These are phyloP conservation scores for Setipinna tenuifilis DNA, from an alignment of 2,797 vertebrate genomes.

Conservation along the genomic window DNA sequence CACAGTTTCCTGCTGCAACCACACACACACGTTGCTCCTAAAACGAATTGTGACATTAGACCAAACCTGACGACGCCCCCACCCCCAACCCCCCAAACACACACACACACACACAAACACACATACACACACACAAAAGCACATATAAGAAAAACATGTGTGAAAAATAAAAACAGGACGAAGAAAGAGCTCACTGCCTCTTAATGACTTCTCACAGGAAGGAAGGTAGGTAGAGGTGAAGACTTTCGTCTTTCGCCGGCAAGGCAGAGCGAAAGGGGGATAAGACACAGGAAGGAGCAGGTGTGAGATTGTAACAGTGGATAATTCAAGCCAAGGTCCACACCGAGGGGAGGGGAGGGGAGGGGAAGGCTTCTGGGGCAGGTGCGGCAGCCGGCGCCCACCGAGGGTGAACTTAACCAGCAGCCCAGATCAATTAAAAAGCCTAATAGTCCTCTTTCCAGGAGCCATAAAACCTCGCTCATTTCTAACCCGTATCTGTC, in stretches of 20 bases:
- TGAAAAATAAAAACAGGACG: not conserved
- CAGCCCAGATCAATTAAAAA: conserved; percentile 54
- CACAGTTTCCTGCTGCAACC: not conserved
- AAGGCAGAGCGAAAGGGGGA: too few relatives aligned
- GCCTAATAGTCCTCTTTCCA: conserved; percentile 49
- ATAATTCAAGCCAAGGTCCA: conserved; percentile 54
- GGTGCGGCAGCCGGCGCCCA: conserved; percentile 38
- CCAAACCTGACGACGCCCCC: not conserved
- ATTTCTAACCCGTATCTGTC: conserved; percentile 57
- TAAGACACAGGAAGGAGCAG: conserved; percentile 35
- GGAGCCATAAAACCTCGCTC: conserved; percentile 42
- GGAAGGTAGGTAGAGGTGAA: not conserved
- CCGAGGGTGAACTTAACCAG: conserved; percentile 38
- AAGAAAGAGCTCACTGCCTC: not conserved
- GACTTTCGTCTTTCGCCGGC: not conserved
- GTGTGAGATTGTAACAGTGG: conserved; percentile 54
- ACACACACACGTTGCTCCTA: not conserved
- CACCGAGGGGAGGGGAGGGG: not conserved
- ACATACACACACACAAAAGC: too few relatives aligned
- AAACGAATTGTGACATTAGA: not conserved
- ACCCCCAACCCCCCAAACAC: too few relatives aligned
- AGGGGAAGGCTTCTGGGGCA: conserved; percentile 45
- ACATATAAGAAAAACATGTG: not conserved
- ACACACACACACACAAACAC: too few relatives aligned
- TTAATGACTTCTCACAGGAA: not conserved